Conservation (phyloP, 2,797 vertebrate genomes). For the Vespertilio murinus region DNA sequence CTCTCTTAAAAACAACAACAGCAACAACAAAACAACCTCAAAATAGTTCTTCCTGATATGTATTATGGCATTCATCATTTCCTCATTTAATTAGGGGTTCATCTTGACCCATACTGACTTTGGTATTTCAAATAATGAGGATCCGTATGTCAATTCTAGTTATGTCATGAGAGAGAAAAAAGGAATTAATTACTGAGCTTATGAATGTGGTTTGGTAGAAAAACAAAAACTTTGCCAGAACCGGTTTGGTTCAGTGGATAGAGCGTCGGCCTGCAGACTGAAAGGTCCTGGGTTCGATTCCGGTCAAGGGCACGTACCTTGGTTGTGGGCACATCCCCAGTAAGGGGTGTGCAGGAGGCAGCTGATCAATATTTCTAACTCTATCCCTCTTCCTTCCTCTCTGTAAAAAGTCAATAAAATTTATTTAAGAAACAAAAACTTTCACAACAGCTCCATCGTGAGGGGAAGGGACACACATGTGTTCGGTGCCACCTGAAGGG, state of each 20-base stretch:
- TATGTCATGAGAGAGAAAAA: conserved; percentile 31
- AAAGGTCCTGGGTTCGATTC: too few species aligned
- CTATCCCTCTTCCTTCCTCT: too few species aligned
- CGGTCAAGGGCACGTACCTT: too few species aligned
- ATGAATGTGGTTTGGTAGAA: conserved; percentile 1
- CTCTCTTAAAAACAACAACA: background rate
- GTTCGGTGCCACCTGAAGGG: background rate
- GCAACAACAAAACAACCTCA: background rate
- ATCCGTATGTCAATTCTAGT: conserved; percentile 21
- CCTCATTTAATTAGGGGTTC: conserved; percentile 34
- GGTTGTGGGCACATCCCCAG: too few species aligned
- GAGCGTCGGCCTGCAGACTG: too few species aligned
- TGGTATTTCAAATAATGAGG: conserved; percentile 37
- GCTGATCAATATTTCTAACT: too few species aligned
- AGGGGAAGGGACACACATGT: background rate
- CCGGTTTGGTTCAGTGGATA: too few species aligned
- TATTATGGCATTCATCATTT: conserved; percentile 39
- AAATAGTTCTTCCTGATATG: conserved; percentile 8
- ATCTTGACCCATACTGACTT: conserved; percentile 34
- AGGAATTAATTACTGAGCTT: background rate
- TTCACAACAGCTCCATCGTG: background rate
- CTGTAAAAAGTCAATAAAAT: too few species aligned
- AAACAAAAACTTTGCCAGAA: background rate
- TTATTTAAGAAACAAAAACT: background rate
- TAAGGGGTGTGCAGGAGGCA: too few species aligned